Percentiles rank a stretch among this genome's conserved stretches.
Conservation (phyloP, 2,113 vertebrate genomes). For the Trichechus manatus region DNA sequence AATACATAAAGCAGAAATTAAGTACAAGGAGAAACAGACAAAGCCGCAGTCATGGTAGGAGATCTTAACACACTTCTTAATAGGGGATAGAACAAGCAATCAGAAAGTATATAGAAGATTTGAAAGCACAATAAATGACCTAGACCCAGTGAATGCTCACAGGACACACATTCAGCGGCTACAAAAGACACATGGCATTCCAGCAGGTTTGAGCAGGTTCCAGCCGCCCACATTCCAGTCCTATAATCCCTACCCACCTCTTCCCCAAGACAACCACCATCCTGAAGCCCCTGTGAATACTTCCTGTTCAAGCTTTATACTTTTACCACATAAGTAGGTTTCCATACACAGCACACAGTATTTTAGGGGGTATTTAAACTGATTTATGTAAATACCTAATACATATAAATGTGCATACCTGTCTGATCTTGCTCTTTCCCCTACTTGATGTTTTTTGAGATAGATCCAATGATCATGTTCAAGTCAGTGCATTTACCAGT, state of each 20-base stretch:
- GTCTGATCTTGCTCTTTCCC: neutral
- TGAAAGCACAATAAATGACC: neutral
- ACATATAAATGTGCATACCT: neutral
- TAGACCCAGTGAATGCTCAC: fast-evolving
- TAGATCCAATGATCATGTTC: no score
- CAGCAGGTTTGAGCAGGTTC: neutral
- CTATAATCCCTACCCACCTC: neutral
- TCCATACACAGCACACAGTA: neutral
- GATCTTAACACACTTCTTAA: neutral
- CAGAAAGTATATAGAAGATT: neutral
- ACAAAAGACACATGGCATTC: neutral
- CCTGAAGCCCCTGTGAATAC: neutral
- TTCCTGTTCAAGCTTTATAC: neutral
- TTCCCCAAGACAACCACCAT: neutral
- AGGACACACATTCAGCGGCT: neutral
- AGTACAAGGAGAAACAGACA: neutral
- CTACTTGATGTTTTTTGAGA: neutral
- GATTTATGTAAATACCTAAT: neutral
- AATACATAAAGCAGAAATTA: neutral
- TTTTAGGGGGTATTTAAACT: neutral
- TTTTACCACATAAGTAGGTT: neutral
- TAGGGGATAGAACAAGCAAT: neutral
- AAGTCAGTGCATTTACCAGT: neutral
- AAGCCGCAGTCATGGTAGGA: neutral
- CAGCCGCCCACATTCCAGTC: neutral